A percentile compares a stretch with the other conserved stretches of the same genome.
These are phyloP conservation scores for Peromyscus leucopus DNA, from an alignment of 2,113 vertebrate species.

Conservation along the genomic window DNA sequence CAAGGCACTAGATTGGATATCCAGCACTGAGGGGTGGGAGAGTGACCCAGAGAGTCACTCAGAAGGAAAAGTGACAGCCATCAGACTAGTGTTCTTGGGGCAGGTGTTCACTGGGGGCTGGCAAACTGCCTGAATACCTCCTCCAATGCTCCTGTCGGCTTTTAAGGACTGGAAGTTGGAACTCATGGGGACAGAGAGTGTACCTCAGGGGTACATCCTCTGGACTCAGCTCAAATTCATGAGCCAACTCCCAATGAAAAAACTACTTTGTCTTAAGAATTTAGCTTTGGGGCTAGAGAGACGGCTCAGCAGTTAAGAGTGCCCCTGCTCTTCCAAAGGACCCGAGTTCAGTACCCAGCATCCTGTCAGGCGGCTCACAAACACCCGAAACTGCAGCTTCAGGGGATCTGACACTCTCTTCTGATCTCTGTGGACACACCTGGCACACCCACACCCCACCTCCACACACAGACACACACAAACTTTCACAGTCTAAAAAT, in stretches of 20 bases:
- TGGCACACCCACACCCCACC: neutral
- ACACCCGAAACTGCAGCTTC: neutral
- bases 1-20: neutral
- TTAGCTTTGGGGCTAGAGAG: conserved; percentile 12
- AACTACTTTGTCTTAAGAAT: conserved; percentile 66
- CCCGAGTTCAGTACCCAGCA: neutral
- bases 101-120: neutral
- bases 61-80: neutral
- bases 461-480: neutral
- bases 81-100: neutral
- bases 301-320: neutral
- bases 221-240: conserved; percentile 25
- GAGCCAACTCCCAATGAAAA: conserved; percentile 16
- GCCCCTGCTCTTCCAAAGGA: neutral
- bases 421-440: neutral
- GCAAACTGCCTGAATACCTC: conserved; percentile 1
- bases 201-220: conserved; percentile 6
- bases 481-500: neutral
- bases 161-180: neutral
- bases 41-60: neutral
- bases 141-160: neutral
- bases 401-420: neutral
- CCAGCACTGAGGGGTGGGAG: neutral
- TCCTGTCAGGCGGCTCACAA: neutral
- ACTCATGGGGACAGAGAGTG: neutral